Evolutionary conservation across 2,888 invertebrate genomes (phyloP).

Genomic region (Clivina fossor): DNA sequence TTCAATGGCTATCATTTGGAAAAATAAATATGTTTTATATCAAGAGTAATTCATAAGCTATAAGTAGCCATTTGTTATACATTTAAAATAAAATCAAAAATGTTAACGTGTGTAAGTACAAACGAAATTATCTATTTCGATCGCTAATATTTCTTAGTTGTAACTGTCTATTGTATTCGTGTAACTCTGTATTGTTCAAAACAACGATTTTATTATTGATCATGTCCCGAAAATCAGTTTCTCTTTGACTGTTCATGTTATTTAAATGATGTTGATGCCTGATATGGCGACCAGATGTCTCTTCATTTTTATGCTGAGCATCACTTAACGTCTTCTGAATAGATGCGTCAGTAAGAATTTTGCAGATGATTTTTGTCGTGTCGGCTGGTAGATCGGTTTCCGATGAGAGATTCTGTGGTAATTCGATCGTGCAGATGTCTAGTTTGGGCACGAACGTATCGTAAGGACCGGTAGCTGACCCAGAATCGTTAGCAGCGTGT

Average conservation of each 20-base stretch:
- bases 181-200: slow-evolving; percentile 8
- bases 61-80: too few relatives aligned
- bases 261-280: slow-evolving; percentile 19
- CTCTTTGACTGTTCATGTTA: slow-evolving; percentile 4
- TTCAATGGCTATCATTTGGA: slow-evolving; percentile 10
- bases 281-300: slow-evolving; percentile 19
- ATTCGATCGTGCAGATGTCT: slow-evolving; percentile 53
- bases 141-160: slow-evolving; percentile 7
- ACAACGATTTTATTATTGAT: slow-evolving; percentile 11
- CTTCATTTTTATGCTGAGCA: too few relatives aligned
- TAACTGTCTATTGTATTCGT: slow-evolving; percentile 11
- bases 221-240: background rate
- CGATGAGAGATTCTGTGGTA: slow-evolving; percentile 45
- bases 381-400: slow-evolving; percentile 47
- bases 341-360: slow-evolving; percentile 3
- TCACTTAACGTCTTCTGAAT: background rate
- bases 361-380: slow-evolving; percentile 43
- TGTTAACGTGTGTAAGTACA: too few relatives aligned
- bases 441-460: slow-evolving; percentile 49
- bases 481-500: slow-evolving; percentile 41
- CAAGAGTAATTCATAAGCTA: slow-evolving; percentile 3
- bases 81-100: too few relatives aligned
- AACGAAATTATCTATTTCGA: slow-evolving; percentile 25
- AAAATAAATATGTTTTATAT: background rate
- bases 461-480: slow-evolving; percentile 25